phyloP scores from a whole-genome alignment of 2,888 invertebrate species.

The Netelia inedita region DNA sequence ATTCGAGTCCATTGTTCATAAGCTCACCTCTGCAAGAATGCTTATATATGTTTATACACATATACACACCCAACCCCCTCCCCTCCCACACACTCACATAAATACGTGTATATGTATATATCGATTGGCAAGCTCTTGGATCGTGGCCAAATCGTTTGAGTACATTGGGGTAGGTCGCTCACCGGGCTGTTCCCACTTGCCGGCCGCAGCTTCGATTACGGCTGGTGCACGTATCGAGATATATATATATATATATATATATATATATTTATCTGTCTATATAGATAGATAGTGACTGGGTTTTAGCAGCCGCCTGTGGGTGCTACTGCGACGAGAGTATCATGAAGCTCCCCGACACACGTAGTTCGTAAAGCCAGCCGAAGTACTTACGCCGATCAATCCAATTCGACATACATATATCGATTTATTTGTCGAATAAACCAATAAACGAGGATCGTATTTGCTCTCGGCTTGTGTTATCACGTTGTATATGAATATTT shows the following conservation, averaged over 20 bases:
- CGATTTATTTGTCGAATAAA: constrained; percentile 28
- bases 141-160: constrained; percentile 76
- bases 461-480: background rate
- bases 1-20: constrained; percentile 67
- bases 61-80: too few relatives aligned
- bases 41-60: constrained; percentile 12
- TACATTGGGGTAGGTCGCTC: constrained; percentile 60
- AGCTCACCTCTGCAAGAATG: constrained; percentile 28
- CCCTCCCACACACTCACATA: too few relatives aligned
- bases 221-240: background rate
- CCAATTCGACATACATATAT: constrained; percentile 26
- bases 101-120: constrained; percentile 71
- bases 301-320: background rate
- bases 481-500: too few relatives aligned
- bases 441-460: constrained; percentile 13
- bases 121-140: constrained; percentile 80
- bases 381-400: constrained; percentile 14
- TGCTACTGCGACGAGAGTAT: constrained; percentile 15
- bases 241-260: background rate
- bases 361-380: constrained; percentile 26
- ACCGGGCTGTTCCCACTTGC: constrained; percentile 52
- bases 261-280: background rate
- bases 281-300: background rate
- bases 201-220: constrained; percentile 7
- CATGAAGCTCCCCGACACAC: constrained; percentile 4